These are phyloP conservation scores for Linurgus olivaceus DNA, from an alignment of 2,797 vertebrate genomes.

Conservation along the genomic window DNA sequence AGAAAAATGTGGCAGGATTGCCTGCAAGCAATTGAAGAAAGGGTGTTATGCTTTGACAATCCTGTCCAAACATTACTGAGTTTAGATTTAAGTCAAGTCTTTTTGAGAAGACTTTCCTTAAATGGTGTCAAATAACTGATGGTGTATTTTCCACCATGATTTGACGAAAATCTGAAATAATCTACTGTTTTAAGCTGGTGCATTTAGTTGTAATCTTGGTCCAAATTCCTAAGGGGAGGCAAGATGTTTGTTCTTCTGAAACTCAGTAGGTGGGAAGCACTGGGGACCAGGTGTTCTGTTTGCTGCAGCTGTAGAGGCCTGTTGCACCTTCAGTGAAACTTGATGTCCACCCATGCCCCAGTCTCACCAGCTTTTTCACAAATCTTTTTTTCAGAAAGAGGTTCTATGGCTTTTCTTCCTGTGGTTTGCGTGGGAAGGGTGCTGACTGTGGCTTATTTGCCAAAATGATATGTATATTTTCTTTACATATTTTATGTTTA, in stretches of 20 bases:
- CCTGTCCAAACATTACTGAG: background rate
- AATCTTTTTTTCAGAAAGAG: background rate
- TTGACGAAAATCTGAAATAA: background rate
- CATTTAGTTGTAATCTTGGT: background rate
- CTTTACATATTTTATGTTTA: background rate
- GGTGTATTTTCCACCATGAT: background rate
- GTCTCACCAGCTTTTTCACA: background rate
- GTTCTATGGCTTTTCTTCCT: background rate
- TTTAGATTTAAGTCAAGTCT: background rate
- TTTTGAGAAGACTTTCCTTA: background rate
- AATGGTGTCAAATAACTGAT: background rate
- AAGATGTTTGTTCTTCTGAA: background rate
- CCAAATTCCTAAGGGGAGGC: background rate
- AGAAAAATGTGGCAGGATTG: background rate
- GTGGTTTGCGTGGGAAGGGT: background rate
- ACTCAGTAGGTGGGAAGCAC: background rate
- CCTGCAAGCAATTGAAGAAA: background rate
- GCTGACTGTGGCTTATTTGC: background rate
- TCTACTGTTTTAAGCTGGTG: background rate
- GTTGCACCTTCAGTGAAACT: background rate
- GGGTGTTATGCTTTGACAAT: background rate
- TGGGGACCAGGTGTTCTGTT: background rate
- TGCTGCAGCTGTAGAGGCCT: background rate
- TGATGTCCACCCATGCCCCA: background rate
- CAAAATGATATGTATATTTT: background rate